Conservation (phyloP, 2,888 invertebrate genomes). For the Melipona beecheii region DNA sequence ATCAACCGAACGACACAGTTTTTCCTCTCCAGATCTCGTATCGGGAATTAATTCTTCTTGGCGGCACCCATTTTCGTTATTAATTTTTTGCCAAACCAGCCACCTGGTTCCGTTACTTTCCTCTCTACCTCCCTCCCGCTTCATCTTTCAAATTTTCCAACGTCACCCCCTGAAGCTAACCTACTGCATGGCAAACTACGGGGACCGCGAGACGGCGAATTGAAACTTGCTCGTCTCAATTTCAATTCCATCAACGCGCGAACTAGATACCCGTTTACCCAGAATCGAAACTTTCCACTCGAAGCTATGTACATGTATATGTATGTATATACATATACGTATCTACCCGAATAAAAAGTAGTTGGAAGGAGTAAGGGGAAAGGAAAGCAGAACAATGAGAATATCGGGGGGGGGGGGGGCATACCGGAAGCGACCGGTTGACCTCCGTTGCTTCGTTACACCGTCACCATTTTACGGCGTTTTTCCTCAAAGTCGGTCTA, state of each 20-base stretch:
- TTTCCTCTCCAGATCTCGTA: not conserved
- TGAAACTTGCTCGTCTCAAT: not conserved
- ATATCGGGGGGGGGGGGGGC: too few species aligned
- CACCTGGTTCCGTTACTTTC: not conserved
- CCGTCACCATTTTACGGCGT: conserved; percentile 7
- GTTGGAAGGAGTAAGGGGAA: too few species aligned
- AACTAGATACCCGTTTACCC: not conserved
- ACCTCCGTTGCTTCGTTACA: conserved; percentile 46
- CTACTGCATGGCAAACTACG: too few species aligned
- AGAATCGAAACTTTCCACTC: not conserved
- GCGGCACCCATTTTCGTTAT: conserved; percentile 27
- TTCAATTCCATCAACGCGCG: not conserved
- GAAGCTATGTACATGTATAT: not conserved
- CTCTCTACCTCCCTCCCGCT: not conserved
- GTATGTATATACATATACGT: too few species aligned
- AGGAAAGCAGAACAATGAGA: not conserved
- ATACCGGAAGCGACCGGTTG: conserved; percentile 14
- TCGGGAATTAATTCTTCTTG: conserved; percentile 42
- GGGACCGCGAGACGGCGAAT: too few species aligned
- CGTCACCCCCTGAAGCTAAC: too few species aligned
- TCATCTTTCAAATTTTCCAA: too few species aligned
- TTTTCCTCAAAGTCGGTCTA: conserved; percentile 21
- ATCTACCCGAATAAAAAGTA: too few species aligned
- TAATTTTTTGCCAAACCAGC: not conserved
- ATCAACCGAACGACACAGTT: conserved; percentile 48